phyloP scores from a whole-genome alignment of 1,140 invertebrate species.

The Hypsibius dujardini region DNA sequence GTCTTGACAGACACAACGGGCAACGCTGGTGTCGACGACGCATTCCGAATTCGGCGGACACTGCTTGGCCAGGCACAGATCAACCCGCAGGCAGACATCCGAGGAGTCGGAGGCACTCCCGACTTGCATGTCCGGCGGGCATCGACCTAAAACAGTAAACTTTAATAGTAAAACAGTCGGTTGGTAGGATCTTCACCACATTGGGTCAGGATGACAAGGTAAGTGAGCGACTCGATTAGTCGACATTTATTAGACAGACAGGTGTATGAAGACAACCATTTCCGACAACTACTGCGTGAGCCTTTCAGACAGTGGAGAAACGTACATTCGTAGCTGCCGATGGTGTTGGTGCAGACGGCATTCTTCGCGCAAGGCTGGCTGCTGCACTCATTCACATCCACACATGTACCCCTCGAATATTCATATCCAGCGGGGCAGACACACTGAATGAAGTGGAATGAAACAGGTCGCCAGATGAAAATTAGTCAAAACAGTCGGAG shows the following conservation, averaged over 20 bases:
- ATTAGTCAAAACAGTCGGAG: too few species aligned
- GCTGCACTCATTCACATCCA: slow-evolving; percentile 12
- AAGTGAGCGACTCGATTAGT: too few species aligned
- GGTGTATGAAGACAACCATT: too few species aligned
- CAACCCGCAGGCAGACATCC: neutral
- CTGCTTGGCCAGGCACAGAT: slow-evolving; percentile 29
- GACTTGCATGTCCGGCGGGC: slow-evolving; percentile 40
- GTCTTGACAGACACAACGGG: slow-evolving; percentile 48
- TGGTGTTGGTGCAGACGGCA: slow-evolving; percentile 59
- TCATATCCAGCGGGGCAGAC: slow-evolving; percentile 63
- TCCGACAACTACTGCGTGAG: too few species aligned
- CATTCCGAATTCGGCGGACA: slow-evolving; percentile 72
- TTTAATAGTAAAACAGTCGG: too few species aligned
- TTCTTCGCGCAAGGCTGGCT: slow-evolving; percentile 22
- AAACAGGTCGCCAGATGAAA: too few species aligned
- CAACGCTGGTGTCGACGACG: slow-evolving; percentile 47
- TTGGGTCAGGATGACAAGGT: too few species aligned
- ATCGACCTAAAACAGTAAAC: slow-evolving; percentile 31
- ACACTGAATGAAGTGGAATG: slow-evolving; percentile 38
- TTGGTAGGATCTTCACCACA: too few species aligned
- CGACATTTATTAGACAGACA: too few species aligned
- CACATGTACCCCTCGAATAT: slow-evolving; percentile 26
- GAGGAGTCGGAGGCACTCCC: slow-evolving; percentile 24
- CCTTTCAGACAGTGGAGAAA: too few species aligned
- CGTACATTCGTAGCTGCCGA: slow-evolving; percentile 56